Evolutionary conservation across 1,140 invertebrate species (phyloP).

Genomic region (Pseudomyrmex flavicornis): DNA sequence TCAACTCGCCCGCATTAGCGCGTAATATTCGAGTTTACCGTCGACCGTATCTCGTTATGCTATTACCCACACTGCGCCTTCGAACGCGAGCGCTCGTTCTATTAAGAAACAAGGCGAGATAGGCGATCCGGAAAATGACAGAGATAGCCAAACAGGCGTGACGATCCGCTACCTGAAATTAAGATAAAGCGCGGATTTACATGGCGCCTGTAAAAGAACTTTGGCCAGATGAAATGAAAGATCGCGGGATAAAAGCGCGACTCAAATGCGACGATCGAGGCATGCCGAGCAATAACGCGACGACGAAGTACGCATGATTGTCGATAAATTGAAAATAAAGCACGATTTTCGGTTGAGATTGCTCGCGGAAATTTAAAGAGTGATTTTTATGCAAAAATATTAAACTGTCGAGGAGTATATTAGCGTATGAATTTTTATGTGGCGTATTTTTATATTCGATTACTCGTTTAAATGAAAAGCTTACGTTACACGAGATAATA

Average conservation of each 20-base stretch:
- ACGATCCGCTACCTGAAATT: slow-evolving; percentile 59
- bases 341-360: slow-evolving; percentile 8
- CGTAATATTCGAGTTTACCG: slow-evolving; percentile 11
- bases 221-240: slow-evolving; percentile 36
- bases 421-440: background rate
- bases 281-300: slow-evolving; percentile 6
- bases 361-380: background rate
- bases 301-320: background rate
- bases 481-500: background rate
- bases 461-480: background rate
- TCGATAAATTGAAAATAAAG: slow-evolving; percentile 13
- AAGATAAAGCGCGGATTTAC: slow-evolving; percentile 53
- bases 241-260: slow-evolving; percentile 42
- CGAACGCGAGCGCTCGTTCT: slow-evolving; percentile 22
- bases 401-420: background rate
- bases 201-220: slow-evolving; percentile 31
- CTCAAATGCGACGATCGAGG: slow-evolving; percentile 26
- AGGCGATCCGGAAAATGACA: slow-evolving; percentile 52
- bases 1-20: slow-evolving; percentile 23
- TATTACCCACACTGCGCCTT: background rate
- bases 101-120: slow-evolving; percentile 51
- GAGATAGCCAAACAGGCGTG: slow-evolving; percentile 46
- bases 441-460: background rate
- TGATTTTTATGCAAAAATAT: background rate
- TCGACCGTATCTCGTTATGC: slow-evolving; percentile 39